Evolutionary conservation across 2,888 invertebrate genomes (phyloP).

Genomic region (Mythimna pallens): DNA sequence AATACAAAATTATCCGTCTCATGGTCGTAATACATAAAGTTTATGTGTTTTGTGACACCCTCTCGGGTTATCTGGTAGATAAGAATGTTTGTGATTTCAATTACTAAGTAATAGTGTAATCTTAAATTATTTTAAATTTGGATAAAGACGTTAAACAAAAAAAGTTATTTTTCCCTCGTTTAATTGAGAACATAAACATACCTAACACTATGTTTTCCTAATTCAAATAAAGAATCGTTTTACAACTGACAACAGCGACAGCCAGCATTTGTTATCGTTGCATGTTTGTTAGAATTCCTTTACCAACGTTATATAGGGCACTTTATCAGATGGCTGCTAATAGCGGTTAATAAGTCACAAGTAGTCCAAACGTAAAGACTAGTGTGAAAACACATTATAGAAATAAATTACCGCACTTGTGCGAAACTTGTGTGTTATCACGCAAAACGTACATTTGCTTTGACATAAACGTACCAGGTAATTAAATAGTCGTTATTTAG

Average conservation of each 20-base stretch:
- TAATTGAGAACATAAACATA: not conserved
- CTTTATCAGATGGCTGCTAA: slow-evolving; percentile 58
- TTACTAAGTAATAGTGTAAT: slow-evolving; percentile 46
- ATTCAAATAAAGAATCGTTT: slow-evolving; percentile 18
- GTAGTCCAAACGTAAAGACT: slow-evolving; percentile 48
- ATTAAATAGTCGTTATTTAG: slow-evolving; percentile 75
- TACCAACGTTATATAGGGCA: slow-evolving; percentile 34
- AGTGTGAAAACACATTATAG: slow-evolving; percentile 64
- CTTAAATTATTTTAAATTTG: slow-evolving; percentile 31
- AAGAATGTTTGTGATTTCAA: slow-evolving; percentile 66
- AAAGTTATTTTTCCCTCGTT: not conserved
- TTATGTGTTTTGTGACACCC: slow-evolving; percentile 75
- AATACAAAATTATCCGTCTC: slow-evolving; percentile 65
- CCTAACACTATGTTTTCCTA: not conserved
- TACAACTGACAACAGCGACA: slow-evolving; percentile 31
- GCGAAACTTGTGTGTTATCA: slow-evolving; percentile 64
- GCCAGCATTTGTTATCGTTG: slow-evolving; percentile 40
- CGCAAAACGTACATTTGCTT: slow-evolving; percentile 75
- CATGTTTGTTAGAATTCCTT: slow-evolving; percentile 53
- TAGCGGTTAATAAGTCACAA: slow-evolving; percentile 56
- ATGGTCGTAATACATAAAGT: slow-evolving; percentile 71
- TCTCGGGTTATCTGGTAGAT: slow-evolving; percentile 72
- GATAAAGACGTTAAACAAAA: not conserved
- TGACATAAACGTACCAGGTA: slow-evolving; percentile 67
- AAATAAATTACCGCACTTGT: slow-evolving; percentile 61